Conservation (phyloP, 2,888 invertebrate genomes). For the Nomada lathburiana region DNA sequence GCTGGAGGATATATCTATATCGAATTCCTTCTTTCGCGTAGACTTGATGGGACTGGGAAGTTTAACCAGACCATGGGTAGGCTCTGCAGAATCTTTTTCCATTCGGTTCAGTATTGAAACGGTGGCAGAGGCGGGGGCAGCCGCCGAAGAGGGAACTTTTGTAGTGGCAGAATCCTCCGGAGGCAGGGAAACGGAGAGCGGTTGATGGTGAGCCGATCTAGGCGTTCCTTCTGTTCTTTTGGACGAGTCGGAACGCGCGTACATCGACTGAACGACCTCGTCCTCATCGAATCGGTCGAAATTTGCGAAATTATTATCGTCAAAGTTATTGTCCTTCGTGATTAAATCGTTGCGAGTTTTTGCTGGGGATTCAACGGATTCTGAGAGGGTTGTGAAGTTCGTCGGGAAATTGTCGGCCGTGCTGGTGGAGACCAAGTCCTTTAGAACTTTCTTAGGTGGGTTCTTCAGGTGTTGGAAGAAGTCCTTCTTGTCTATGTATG, state of each 20-base stretch:
- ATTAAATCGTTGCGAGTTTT: conserved; percentile 66
- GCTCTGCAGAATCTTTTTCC: conserved; percentile 71
- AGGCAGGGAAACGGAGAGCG: conserved; percentile 89
- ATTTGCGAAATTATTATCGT: conserved; percentile 84
- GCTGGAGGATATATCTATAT: conserved; percentile 72
- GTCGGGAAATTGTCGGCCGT: conserved; percentile 81
- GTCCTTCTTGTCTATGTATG: conserved; percentile 97
- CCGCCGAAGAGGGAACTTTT: conserved; percentile 63
- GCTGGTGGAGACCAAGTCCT: conserved; percentile 89
- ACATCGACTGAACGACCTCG: conserved; percentile 83
- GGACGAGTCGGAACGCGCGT: conserved; percentile 85
- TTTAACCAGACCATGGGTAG: conserved; percentile 77
- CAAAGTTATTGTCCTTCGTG: conserved; percentile 88
- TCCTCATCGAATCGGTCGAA: conserved; percentile 77
- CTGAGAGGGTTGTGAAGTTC: conserved; percentile 77
- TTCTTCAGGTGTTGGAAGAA: conserved; percentile 98
- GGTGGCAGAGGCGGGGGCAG: conserved; percentile 3
- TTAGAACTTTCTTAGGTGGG: conserved; percentile 96
- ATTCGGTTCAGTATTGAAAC: conserved; percentile 35
- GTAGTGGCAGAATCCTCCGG: conserved; percentile 87
- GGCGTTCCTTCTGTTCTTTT: conserved; percentile 67
- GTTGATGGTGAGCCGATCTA: conserved; percentile 85
- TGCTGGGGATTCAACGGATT: conserved; percentile 71
- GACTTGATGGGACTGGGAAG: conserved; percentile 83
- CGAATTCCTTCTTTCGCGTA: conserved; percentile 75